Evolutionary conservation across 2,797 vertebrate genomes (phyloP), one percentile per base, ranked within the genome.

Genomic region (Ceryle rudis): DNA sequence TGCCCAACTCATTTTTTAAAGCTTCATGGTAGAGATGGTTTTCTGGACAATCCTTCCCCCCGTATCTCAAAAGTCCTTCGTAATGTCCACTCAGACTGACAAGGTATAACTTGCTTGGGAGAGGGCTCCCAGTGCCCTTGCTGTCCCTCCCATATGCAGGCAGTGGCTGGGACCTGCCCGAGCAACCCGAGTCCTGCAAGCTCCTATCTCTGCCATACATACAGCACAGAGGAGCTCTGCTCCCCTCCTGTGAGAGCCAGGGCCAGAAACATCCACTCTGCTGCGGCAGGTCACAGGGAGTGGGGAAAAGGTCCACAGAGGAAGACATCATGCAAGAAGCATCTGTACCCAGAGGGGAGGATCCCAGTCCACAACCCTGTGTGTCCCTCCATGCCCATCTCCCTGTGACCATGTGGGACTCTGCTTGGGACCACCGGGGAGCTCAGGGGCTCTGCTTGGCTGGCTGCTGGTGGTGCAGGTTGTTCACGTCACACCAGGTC

Each of bases 391-490:
- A 10, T 12, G 19, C 44, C 37, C 14, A 6, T 10, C 39, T 31
- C 28, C 41, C 17, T 0, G 0, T 42, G 26, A 72, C 58, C 13
- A 20, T 0, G 4, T 28, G 23, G 57, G 35, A 62, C 46, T 28
- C 41, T 4, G 14, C 55, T 57, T 2, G 2, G 71, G 55, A 65
- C 13, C 8, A 1, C 14, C 6, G 1, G 49, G 41, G 41, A 86
- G 39, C 51, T 37, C 37, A 44, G 55, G 14, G 21, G 55, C 46
- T 80, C 55, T 72, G 74, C 65, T 55, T 26, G 19, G 14, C 69
- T 86, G 31, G 25, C 47, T 66, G 44, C 13, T 5, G 8, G 44
- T 4, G 3, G 4, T 8, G n/a, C 6, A 23, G 52, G 31, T 69
- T 57, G 74, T 23, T 81, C 69, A 69, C 5, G 1, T 75, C 37